Percentiles rank a stretch among this genome's conserved stretches.
Evolutionary conservation across 1,140 invertebrate species (phyloP).

Genomic region (Orussus abietinus): DNA sequence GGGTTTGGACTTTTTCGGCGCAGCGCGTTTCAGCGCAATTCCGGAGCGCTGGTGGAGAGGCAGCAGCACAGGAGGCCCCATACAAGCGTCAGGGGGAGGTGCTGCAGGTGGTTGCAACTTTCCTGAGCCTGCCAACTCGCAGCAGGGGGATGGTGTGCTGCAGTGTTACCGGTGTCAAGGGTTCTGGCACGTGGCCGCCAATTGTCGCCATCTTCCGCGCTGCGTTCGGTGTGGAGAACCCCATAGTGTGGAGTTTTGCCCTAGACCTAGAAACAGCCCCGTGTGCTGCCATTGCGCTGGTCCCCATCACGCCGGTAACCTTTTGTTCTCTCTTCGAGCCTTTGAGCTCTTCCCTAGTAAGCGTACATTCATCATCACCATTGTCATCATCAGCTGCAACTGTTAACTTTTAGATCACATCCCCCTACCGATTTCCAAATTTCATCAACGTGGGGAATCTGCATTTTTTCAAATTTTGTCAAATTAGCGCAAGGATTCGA

Average conservation of each 20-base stretch:
- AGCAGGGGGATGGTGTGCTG: constrained; percentile 36
- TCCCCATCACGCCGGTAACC: constrained; percentile 53
- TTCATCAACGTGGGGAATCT: too few relatives aligned
- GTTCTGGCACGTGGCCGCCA: constrained; percentile 57
- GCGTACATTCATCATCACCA: too few relatives aligned
- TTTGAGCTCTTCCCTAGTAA: too few relatives aligned
- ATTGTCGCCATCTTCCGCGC: constrained; percentile 51
- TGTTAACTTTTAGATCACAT: too few relatives aligned
- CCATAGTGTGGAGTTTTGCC: constrained; percentile 53
- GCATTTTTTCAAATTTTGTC: too few relatives aligned
- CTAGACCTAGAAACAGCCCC: constrained; percentile 50
- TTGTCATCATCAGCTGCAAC: too few relatives aligned
- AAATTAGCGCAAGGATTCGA: too few relatives aligned
- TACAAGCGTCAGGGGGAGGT: constrained; percentile 12
- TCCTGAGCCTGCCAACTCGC: constrained; percentile 6
- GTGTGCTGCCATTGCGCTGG: constrained; percentile 56
- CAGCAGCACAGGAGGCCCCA: neutral
- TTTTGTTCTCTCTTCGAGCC: too few relatives aligned
- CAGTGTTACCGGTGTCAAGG: constrained; percentile 56
- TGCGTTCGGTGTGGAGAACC: constrained; percentile 56
- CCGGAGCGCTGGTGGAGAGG: constrained; percentile 47
- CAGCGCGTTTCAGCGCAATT: constrained; percentile 43
- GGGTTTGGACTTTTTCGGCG: constrained; percentile 52
- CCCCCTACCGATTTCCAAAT: too few relatives aligned
- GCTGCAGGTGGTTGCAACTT: neutral